Evolutionary conservation across 2,113 vertebrate species (phyloP).

Genomic region (Apistogramma diplotaenia): DNA sequence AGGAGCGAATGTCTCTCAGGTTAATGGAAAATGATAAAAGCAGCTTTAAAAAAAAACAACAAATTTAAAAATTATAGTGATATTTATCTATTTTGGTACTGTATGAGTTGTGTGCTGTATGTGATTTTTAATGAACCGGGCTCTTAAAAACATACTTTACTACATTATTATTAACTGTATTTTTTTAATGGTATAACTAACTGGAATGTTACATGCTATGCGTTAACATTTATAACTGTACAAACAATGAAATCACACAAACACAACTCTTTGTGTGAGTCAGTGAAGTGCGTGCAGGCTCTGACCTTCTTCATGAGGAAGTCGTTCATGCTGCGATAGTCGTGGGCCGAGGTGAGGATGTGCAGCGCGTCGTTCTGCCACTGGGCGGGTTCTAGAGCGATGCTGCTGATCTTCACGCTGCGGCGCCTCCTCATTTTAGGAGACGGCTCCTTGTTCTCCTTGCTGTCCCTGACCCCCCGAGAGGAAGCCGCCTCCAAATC

Average conservation of each 20-base stretch:
- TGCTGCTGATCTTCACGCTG: slow-evolving; percentile 90
- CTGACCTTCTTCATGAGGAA: slow-evolving; percentile 96
- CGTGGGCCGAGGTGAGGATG: slow-evolving; percentile 86
- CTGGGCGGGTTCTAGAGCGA: slow-evolving; percentile 84
- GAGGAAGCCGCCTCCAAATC: slow-evolving; percentile 72
- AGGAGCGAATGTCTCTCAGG: background rate
- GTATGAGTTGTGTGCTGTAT: background rate
- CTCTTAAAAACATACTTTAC: no score
- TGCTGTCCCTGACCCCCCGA: slow-evolving; percentile 80
- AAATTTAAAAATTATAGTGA: no score
- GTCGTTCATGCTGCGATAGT: slow-evolving; percentile 96
- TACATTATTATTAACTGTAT: no score
- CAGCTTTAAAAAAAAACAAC: no score
- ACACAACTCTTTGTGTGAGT: background rate
- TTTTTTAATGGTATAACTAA: no score
- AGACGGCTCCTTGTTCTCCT: slow-evolving; percentile 95
- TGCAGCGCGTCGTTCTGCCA: slow-evolving; percentile 92
- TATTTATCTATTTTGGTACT: no score
- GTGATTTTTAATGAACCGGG: background rate
- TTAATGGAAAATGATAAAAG: no score
- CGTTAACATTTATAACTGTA: background rate
- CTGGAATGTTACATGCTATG: background rate
- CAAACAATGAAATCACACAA: background rate
- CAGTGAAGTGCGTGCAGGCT: background rate
- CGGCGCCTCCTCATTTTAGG: slow-evolving; percentile 87